These are phyloP conservation scores for Delichon dasypus DNA, from an alignment of 2,797 vertebrate genomes.

Conservation along the genomic window DNA sequence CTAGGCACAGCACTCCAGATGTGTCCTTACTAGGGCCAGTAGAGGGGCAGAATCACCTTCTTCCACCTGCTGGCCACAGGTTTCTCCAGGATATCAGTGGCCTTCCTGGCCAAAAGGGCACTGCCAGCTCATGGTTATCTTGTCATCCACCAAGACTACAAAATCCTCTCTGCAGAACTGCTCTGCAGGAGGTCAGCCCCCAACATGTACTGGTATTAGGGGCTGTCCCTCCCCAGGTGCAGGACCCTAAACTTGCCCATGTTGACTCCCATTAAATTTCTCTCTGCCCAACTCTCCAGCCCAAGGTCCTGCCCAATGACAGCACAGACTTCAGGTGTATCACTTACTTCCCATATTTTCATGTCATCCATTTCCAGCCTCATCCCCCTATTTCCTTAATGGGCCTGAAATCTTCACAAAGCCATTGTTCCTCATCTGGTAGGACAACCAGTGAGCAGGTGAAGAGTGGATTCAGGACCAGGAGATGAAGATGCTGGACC, in stretches of 20 bases:
- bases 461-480: background rate
- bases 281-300: background rate
- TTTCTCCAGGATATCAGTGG: background rate
- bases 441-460: background rate
- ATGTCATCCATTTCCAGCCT: background rate
- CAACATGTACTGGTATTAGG: too few relatives aligned
- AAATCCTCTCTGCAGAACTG: background rate
- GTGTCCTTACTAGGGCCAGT: too few relatives aligned
- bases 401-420: background rate
- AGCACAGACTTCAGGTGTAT: background rate
- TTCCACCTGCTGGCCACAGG: accelerated
- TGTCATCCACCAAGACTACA: background rate
- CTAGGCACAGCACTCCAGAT: background rate
- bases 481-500: background rate
- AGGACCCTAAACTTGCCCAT: background rate
- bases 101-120: background rate
- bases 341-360: background rate
- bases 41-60: background rate
- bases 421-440: background rate
- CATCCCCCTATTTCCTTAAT: background rate
- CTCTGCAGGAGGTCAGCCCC: background rate
- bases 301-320: background rate
- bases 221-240: background rate
- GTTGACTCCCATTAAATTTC: background rate
- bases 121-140: background rate